phyloP scores from a whole-genome alignment of 2,797 vertebrate species.

The Crax fasciolata region DNA sequence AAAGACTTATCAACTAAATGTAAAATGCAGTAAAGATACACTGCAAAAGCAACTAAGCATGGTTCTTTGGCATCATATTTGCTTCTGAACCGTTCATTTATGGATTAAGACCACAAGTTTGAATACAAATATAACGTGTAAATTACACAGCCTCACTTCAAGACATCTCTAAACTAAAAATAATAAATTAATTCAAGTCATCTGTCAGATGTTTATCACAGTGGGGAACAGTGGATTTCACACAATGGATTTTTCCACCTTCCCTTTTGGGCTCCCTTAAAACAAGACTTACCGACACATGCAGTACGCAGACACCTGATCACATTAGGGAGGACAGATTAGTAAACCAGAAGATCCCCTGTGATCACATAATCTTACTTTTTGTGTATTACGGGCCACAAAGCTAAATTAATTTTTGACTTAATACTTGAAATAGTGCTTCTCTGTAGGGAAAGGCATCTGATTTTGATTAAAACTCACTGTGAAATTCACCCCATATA shows the following conservation, averaged over 20 bases:
- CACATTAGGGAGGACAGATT: not conserved
- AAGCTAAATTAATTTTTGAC: not conserved
- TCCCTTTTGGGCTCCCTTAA: not conserved
- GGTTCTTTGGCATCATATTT: not conserved
- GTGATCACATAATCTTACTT: not conserved
- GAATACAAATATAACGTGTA: conserved; percentile 4
- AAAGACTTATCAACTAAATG: not conserved
- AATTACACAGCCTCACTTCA: not conserved
- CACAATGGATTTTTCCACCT: not conserved
- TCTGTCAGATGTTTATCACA: not conserved
- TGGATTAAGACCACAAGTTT: not conserved
- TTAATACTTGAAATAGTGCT: not conserved
- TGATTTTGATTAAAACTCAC: not conserved
- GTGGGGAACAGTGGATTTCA: not conserved
- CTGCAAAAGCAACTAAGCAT: not conserved
- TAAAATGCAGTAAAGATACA: not conserved
- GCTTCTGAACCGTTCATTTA: conserved; percentile 17
- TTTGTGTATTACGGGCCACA: not conserved
- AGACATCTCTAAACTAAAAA: conserved; percentile 6
- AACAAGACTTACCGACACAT: not conserved
- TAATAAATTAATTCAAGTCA: conserved; percentile 3
- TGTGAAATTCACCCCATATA: not conserved
- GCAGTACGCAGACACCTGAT: not conserved
- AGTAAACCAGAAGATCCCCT: not conserved
- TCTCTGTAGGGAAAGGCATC: not conserved